Evolutionary conservation across 2,888 invertebrate species (phyloP), one percentile per base, ranked within the genome.

Genomic region (Amblyjoppa proteus): DNA sequence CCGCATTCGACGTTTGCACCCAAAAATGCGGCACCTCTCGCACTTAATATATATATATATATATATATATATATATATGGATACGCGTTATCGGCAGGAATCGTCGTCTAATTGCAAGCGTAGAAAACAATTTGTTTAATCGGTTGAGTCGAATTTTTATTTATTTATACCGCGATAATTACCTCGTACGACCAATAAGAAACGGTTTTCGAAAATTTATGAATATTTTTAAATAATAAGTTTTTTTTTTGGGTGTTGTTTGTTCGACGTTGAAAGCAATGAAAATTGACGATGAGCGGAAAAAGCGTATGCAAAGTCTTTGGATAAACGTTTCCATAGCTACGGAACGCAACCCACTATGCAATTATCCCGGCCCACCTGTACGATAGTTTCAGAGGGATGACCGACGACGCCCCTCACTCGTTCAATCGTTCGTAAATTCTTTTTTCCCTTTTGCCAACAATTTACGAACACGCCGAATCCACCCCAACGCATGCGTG

Each of bases 311-410:
- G 28, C 9, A 20, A 45, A 58, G 28, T 41, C 25, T 77, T 71
- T 38, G 9, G n/a, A 45, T 75, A 58, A 78, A 69, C 58, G 77
- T 90, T 89, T 88, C 88, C 89, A 89, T 90, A 87, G 85, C 56
- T 87, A 73, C 80, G 28, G 53, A 83, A 53, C 69, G 53, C 78
- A 81, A 81, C 85, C 85, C 84, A 87, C 73, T 66, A 75, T 88
- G 81, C 89, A 88, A 80, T 81, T 84, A 83, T 73, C 73, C 49
- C 83, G 73, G 80, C 84, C 88, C 90, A 90, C 90, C 90, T 90
- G 90, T 89, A 83, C 70, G 28, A 85, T 88, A 87, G 86, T 88
- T 78, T 80, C 31, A 25, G 45, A 73, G 81, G 83, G 84, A 81
- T 70, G 76, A 49, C 45, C 45, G 45, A 49, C 45, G 45, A 49